Evolutionary conservation across 2,888 invertebrate genomes (phyloP).

Genomic region (Allolobophora icterica): DNA sequence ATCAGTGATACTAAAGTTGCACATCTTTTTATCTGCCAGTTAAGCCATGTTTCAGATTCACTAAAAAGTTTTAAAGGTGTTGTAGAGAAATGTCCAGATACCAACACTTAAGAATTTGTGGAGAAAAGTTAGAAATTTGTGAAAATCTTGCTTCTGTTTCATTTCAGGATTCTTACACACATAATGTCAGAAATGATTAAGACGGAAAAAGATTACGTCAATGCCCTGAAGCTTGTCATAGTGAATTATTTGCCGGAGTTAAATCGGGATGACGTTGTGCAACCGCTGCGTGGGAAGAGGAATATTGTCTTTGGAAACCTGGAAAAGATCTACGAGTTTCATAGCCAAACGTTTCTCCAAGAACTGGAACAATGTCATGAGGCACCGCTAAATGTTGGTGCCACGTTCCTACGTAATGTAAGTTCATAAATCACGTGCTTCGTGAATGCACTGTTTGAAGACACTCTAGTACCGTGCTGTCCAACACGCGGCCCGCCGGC

Average conservation of each 20-base stretch:
- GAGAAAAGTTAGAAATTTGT: neutral
- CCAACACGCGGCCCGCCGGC: no score
- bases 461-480: no score
- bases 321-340: constrained; percentile 91
- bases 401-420: constrained; percentile 78
- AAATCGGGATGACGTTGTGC: constrained; percentile 75
- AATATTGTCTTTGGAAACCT: constrained; percentile 92
- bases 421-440: constrained; percentile 63
- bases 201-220: constrained; percentile 91
- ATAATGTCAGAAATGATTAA: constrained; percentile 90
- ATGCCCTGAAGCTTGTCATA: constrained; percentile 86
- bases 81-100: neutral
- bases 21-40: neutral
- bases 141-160: neutral
- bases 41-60: neutral
- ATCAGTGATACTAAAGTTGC: no score
- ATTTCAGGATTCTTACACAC: constrained; percentile 69
- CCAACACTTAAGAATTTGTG: neutral
- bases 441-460: neutral
- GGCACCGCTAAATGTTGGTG: constrained; percentile 77
- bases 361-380: constrained; percentile 77
- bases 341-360: constrained; percentile 78
- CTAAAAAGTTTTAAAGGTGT: neutral
- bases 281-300: constrained; percentile 80
- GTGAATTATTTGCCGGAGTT: constrained; percentile 91